Evolutionary conservation across 2,797 vertebrate species (phyloP), one percentile per base, ranked within the genome.

Genomic region (Glossophaga mutica): DNA sequence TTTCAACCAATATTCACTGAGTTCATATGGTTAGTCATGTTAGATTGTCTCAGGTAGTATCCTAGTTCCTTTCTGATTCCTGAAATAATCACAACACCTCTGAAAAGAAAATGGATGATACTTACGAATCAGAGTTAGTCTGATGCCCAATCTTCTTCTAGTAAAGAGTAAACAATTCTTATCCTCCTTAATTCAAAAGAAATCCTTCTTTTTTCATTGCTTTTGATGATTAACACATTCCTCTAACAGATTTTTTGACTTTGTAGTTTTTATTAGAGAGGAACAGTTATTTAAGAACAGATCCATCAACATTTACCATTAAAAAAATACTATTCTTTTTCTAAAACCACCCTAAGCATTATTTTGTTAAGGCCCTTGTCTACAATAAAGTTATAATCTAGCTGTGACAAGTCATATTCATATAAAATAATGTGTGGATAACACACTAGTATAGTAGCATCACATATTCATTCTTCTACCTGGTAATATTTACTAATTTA

Each of bases 161-260:
- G 59, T 39, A 86, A 93, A 97, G 62, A 90, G 18, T 48, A 86
- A 67, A 68, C 22, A 70, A 87, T 90, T 94, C 48, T 91, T 90
- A 90, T 21, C 65, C 37, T 95, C 39, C 32, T 92, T 81, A 87
- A 93, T 82, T 95, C 46, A 83, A 95, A 95, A 87, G 44, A 96
- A 92, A 50, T 82, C 74, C 44, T 87, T 70, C 62, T 89, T 74
- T 74, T 92, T 16, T 74, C 52, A 83, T 2, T 90, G 88, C n/a
- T 96, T 96, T 83, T 90, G 52, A 93, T 87, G 34, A 96, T 42
- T 65, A 94, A 94, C 10, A 84, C n/a, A 65, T 87, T 91, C 50
- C 18, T 88, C 24, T 88, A 85, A 93, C 2, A 48, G 52, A 77
- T 62, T 73, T 73, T 73, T 50, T 91, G 24, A 52, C 37, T 19